Evolutionary conservation across 2,797 vertebrate species (phyloP).

Genomic region (Agapornis canus): DNA sequence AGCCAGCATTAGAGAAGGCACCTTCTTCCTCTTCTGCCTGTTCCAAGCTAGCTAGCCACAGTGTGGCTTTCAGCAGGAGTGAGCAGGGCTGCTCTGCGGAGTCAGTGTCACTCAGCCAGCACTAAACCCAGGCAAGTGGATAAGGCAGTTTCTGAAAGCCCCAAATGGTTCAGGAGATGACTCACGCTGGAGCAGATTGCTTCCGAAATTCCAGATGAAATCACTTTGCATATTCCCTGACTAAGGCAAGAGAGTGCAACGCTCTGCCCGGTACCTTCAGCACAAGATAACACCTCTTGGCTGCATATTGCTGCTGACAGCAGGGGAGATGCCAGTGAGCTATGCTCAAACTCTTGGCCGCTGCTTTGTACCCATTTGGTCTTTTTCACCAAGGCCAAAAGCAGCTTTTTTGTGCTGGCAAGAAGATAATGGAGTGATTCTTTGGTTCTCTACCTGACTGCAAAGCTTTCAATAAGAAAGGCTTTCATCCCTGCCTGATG

Average conservation of each 20-base stretch:
- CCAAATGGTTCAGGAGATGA: slow-evolving; percentile 57
- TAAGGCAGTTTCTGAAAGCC: slow-evolving; percentile 22
- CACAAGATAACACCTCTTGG: slow-evolving; percentile 17
- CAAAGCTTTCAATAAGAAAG: background rate
- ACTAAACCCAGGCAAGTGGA: background rate
- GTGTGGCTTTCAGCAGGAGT: background rate
- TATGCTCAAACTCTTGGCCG: slow-evolving; percentile 27
- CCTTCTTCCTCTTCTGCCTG: background rate
- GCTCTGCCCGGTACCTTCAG: slow-evolving; percentile 9
- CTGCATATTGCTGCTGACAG: background rate
- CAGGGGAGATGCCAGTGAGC: slow-evolving; percentile 19
- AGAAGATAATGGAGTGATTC: background rate
- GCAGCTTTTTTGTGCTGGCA: slow-evolving; percentile 4
- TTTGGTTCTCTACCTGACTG: slow-evolving; percentile 33
- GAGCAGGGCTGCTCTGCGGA: background rate
- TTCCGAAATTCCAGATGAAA: slow-evolving; percentile 64
- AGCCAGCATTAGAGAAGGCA: background rate
- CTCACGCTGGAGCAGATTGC: slow-evolving; percentile 53
- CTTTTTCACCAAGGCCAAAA: slow-evolving; percentile 16
- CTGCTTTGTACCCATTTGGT: slow-evolving; percentile 17
- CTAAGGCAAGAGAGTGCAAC: background rate
- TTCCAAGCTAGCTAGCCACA: background rate
- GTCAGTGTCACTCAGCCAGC: background rate
- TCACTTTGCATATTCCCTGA: slow-evolving; percentile 50
- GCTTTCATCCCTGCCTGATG: background rate